Evolutionary conservation across 1,140 invertebrate genomes (phyloP).

Genomic region (Aplysia californica): DNA sequence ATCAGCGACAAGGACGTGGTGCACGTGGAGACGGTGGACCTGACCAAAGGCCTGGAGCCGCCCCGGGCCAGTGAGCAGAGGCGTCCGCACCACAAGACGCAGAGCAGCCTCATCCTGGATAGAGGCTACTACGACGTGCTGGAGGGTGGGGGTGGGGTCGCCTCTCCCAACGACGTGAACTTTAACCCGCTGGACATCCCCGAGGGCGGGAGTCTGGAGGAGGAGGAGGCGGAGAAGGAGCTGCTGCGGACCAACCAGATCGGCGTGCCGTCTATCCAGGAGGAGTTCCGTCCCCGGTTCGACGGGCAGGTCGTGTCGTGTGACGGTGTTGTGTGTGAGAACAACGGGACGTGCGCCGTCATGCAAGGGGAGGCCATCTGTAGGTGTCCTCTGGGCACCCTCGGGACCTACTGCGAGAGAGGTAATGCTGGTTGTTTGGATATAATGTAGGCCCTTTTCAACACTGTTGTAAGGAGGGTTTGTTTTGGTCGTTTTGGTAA

Average conservation of each 20-base stretch:
- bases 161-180: background rate
- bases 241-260: background rate
- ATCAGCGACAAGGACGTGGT: background rate
- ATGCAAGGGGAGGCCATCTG: constrained; percentile 38
- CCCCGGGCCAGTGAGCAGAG: background rate
- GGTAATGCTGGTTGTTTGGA: no score
- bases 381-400: constrained; percentile 48
- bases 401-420: constrained; percentile 49
- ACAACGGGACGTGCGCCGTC: constrained; percentile 51
- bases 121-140: constrained; percentile 4
- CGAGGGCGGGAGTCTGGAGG: background rate
- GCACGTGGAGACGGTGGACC: constrained; percentile 7
- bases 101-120: constrained; percentile 1
- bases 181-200: background rate
- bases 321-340: constrained; percentile 44
- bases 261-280: background rate
- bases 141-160: constrained; percentile 12
- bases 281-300: background rate
- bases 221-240: background rate
- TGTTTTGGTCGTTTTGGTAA: constrained; percentile 22
- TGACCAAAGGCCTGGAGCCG: constrained; percentile 7
- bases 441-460: no score
- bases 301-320: constrained; percentile 42
- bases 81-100: background rate
- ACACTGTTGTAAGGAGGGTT: no score